These are phyloP conservation scores for Protonemura montana DNA, from an alignment of 2,888 invertebrate genomes.

Conservation along the genomic window DNA sequence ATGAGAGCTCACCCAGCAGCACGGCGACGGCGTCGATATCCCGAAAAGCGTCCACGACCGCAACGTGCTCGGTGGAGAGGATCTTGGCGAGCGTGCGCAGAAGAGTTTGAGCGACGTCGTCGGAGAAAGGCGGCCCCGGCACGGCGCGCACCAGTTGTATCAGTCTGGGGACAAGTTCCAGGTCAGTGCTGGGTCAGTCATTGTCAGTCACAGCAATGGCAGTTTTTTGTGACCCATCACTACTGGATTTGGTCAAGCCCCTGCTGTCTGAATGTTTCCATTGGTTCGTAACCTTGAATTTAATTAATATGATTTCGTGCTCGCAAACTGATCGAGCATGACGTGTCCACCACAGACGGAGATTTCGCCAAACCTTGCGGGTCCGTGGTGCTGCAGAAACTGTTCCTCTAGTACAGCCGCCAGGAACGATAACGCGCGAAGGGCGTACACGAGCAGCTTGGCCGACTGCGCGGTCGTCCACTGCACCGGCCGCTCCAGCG, in stretches of 20 bases:
- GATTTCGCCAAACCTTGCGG: neutral
- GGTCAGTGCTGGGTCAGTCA: too few species aligned
- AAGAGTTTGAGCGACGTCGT: neutral
- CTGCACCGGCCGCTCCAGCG: neutral
- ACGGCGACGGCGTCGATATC: neutral
- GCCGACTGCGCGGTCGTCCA: conserved; percentile 1
- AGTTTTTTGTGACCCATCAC: too few species aligned
- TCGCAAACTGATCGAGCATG: too few species aligned
- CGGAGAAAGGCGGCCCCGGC: neutral
- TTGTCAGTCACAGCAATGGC: too few species aligned
- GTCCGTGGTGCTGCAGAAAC: neutral
- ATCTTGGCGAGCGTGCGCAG: neutral
- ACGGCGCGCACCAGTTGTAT: neutral
- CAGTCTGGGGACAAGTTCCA: neutral
- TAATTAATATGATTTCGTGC: too few species aligned
- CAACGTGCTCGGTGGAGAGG: neutral
- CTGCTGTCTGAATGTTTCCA: too few species aligned
- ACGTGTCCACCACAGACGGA: too few species aligned
- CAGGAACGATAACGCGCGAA: neutral
- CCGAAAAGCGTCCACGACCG: neutral
- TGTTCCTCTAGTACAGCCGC: neutral
- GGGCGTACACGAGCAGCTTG: conserved; percentile 13
- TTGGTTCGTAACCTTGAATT: too few species aligned
- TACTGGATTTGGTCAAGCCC: too few species aligned
- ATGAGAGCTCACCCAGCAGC: neutral